phyloP scores from a whole-genome alignment of 2,113 vertebrate species.

The Brachypodius melanocephalos region DNA sequence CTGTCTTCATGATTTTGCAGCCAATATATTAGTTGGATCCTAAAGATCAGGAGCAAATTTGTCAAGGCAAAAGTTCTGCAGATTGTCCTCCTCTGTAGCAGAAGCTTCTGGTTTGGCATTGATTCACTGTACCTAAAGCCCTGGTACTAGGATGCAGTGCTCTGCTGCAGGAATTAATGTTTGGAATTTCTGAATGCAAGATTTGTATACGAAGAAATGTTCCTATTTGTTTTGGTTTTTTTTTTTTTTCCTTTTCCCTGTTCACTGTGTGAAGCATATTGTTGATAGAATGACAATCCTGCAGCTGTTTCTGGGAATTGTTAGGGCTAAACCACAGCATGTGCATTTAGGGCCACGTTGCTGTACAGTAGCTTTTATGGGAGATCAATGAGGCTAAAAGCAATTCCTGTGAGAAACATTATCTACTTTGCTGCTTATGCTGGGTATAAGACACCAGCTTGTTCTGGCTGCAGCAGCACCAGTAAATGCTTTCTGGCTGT shows the following conservation, averaged over 20 bases:
- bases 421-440: neutral
- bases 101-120: neutral
- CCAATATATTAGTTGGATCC: neutral
- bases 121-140: fast-evolving
- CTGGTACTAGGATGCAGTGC: neutral
- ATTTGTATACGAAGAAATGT: neutral
- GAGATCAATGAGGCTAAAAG: neutral
- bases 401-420: neutral
- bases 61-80: neutral
- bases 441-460: neutral
- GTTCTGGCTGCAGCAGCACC: neutral
- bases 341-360: fast-evolving
- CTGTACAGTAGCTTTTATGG: neutral
- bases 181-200: neutral
- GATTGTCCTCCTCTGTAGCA: neutral
- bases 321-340: neutral
- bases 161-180: neutral
- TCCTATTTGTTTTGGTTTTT: neutral
- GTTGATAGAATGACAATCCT: neutral
- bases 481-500: neutral
- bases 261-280: neutral
- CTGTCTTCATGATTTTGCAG: neutral
- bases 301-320: neutral
- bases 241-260: neutral
- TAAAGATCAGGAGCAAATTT: neutral